phyloP scores from a whole-genome alignment of 2,888 invertebrate genomes.

The Metellina segmentata region DNA sequence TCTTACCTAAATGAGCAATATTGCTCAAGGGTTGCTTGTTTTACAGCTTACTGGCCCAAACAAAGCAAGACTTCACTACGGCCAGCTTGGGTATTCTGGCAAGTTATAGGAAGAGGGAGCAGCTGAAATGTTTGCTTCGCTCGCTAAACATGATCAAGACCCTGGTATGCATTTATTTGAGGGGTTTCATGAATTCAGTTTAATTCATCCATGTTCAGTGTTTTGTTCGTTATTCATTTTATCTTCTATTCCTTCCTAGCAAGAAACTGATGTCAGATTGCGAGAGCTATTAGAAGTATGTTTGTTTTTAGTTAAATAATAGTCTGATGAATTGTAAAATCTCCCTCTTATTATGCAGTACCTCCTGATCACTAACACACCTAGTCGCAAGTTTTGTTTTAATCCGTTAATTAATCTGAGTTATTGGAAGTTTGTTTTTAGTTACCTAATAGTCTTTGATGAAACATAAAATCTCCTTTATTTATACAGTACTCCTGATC shows the following conservation, averaged over 20 bases:
- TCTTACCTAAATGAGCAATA: background rate
- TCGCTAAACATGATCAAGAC: conserved; percentile 90
- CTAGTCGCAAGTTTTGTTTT: no score
- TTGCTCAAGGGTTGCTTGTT: background rate
- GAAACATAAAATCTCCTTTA: no score
- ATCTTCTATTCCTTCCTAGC: conserved; percentile 80
- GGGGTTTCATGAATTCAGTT: background rate
- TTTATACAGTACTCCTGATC: no score
- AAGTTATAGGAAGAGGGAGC: conserved; percentile 93
- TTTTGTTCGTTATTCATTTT: background rate
- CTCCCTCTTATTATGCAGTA: no score
- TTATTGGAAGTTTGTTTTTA: no score
- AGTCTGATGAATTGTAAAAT: background rate
- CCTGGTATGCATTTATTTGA: conserved; percentile 83
- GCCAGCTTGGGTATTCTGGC: conserved; percentile 94
- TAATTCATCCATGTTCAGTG: background rate
- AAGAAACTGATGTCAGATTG: conserved; percentile 91
- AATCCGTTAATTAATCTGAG: no score
- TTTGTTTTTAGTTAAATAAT: background rate
- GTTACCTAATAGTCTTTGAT: no score
- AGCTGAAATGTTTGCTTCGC: conserved; percentile 89
- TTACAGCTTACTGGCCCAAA: conserved; percentile 84
- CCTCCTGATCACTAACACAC: no score
- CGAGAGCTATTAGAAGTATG: conserved; percentile 86
- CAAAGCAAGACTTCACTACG: conserved; percentile 90